phyloP scores from a whole-genome alignment of 2,888 invertebrate genomes.

The Himalopsyche kuldschensis region DNA sequence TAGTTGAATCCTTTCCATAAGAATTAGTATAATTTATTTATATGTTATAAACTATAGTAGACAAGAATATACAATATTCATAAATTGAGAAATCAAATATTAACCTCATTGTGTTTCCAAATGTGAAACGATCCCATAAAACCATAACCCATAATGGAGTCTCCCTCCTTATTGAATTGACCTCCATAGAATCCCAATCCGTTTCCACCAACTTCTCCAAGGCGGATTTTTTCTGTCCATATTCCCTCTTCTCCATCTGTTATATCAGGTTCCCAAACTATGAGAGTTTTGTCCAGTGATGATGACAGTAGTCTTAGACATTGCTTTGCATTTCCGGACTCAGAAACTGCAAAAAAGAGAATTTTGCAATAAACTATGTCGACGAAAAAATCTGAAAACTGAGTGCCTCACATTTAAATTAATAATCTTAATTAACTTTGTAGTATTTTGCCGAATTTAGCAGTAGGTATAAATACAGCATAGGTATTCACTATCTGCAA shows the following conservation, averaged over 20 bases:
- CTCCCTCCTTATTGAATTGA: slow-evolving; percentile 71
- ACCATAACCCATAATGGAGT: slow-evolving; percentile 79
- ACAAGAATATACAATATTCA: too few relatives aligned
- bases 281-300: slow-evolving; percentile 90
- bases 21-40: too few relatives aligned
- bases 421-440: too few relatives aligned
- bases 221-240: slow-evolving; percentile 82
- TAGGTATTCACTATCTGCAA: too few relatives aligned
- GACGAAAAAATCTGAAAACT: too few relatives aligned
- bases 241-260: slow-evolving; percentile 60
- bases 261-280: slow-evolving; percentile 77
- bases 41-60: too few relatives aligned
- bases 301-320: slow-evolving; percentile 73
- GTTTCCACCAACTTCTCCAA: slow-evolving; percentile 93
- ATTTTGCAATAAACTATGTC: too few relatives aligned
- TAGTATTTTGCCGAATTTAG: too few relatives aligned
- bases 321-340: background rate
- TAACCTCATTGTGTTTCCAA: slow-evolving; percentile 66
- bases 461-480: too few relatives aligned
- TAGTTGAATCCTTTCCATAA: background rate
- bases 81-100: background rate
- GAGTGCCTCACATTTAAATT: too few relatives aligned
- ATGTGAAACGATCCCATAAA: slow-evolving; percentile 91
- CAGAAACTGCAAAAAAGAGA: background rate
- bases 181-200: slow-evolving; percentile 93